phyloP scores from a whole-genome alignment of 2,888 invertebrate species.

The Conops quadrifasciatus region DNA sequence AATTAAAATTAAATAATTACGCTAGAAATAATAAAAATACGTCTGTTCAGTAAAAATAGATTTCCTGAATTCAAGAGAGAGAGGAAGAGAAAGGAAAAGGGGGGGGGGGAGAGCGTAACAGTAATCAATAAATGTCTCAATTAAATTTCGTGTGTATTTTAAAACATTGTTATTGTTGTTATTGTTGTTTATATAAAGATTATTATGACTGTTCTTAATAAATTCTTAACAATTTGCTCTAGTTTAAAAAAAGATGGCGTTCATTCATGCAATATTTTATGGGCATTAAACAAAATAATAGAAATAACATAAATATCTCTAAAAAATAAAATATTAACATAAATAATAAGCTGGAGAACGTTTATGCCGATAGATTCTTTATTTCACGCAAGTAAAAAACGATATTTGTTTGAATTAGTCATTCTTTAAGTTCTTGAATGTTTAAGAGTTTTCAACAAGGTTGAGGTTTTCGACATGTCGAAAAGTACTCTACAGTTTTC shows the following conservation, averaged over 20 bases:
- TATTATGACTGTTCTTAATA: background rate
- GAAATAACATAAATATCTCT: background rate
- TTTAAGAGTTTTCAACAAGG: too few species aligned
- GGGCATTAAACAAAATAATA: background rate
- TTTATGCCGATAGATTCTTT: too few species aligned
- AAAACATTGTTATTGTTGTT: conserved; percentile 7
- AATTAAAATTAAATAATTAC: background rate
- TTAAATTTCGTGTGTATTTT: conserved; percentile 17
- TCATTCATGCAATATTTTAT: conserved; percentile 10
- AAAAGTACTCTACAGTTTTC: too few species aligned
- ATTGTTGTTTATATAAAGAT: background rate
- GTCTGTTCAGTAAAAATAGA: too few species aligned
- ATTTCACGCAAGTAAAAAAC: too few species aligned
- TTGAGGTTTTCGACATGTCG: too few species aligned
- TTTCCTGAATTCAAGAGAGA: too few species aligned
- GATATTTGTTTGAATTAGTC: too few species aligned
- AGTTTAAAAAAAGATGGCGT: conserved; percentile 10
- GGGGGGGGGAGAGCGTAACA: background rate
- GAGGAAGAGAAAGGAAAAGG: too few species aligned
- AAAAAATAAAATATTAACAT: background rate
- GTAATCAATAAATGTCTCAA: conserved; percentile 7
- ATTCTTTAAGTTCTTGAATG: too few species aligned
- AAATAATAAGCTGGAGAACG: too few species aligned
- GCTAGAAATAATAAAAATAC: background rate
- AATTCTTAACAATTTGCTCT: background rate